A percentile compares a stretch with the other conserved stretches of the same genome.
These are phyloP conservation scores for Paramormyrops kingsleyae DNA, from an alignment of 2,113 vertebrate species.

Conservation along the genomic window DNA sequence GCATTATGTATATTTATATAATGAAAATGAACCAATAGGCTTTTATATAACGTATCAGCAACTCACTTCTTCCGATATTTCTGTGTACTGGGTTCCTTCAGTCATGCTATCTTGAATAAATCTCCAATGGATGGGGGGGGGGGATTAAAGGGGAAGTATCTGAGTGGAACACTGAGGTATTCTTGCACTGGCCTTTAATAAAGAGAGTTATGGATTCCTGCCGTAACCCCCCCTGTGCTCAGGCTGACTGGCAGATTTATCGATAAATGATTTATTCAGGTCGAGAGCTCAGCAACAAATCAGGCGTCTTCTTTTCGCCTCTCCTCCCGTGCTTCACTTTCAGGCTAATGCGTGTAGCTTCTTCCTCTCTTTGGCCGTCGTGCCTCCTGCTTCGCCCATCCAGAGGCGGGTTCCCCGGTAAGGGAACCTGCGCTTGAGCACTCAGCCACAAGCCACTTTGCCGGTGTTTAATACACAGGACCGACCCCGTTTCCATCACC, in stretches of 20 bases:
- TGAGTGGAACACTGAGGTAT: not conserved
- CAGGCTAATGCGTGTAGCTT: not conserved
- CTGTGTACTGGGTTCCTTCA: not conserved
- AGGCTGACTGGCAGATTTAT: not conserved
- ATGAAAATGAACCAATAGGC: not conserved
- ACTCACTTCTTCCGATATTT: not conserved
- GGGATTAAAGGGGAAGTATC: not conserved
- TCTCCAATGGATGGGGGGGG: not conserved
- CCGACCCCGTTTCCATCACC: not conserved
- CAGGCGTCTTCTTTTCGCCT: not conserved
- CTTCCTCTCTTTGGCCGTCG: not conserved
- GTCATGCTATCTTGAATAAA: not conserved
- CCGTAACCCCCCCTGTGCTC: not conserved
- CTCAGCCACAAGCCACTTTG: not conserved
- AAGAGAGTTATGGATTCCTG: not conserved
- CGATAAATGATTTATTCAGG: not conserved
- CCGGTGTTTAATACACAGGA: not conserved
- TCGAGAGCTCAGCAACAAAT: not conserved
- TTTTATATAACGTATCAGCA: not conserved
- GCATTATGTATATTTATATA: not conserved
- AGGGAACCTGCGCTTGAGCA: not conserved
- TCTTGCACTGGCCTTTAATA: not conserved
- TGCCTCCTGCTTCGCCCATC: not conserved
- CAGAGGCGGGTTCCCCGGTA: not conserved
- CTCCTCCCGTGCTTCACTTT: not conserved